A percentile compares a stretch with the other conserved stretches of the same genome.
phyloP scores from a whole-genome alignment of 1,140 invertebrate species.

The Maniola jurtina region DNA sequence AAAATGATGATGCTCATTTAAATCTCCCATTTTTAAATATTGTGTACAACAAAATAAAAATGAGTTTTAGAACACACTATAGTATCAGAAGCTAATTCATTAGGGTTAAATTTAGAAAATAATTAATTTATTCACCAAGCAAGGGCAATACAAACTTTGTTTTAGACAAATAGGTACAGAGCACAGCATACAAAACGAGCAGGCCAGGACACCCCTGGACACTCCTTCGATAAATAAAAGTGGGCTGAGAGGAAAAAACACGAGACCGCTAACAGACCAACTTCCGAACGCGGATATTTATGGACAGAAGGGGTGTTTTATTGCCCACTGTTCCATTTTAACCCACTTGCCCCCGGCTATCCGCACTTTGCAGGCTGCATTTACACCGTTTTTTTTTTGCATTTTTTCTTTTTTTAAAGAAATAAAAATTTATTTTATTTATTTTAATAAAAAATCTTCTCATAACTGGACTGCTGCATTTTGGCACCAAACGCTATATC shows the following conservation, averaged over 20 bases:
- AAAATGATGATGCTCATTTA: no score
- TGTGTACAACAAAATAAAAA: no score
- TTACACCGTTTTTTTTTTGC: constrained; percentile 38
- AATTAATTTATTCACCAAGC: not conserved
- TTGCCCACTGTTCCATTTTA: constrained; percentile 70
- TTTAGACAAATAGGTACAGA: constrained; percentile 6
- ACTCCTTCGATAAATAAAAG: constrained; percentile 65
- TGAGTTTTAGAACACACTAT: no score
- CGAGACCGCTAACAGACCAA: constrained; percentile 72
- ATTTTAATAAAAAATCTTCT: no score
- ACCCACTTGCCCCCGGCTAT: constrained; percentile 72
- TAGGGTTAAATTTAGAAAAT: not conserved
- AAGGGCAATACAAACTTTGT: not conserved
- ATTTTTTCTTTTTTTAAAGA: not conserved
- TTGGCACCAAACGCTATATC: no score
- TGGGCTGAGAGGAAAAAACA: constrained; percentile 57
- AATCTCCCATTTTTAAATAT: no score
- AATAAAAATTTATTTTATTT: no score
- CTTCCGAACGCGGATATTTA: constrained; percentile 76
- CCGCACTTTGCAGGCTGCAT: constrained; percentile 49
- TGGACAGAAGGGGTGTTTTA: constrained; percentile 74
- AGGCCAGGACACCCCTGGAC: constrained; percentile 45
- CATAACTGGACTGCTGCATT: no score
- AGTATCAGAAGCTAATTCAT: not conserved
- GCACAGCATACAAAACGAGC: constrained; percentile 20